These are phyloP conservation scores for Anastrepha obliqua DNA, from an alignment of 1,140 invertebrate genomes.

Conservation along the genomic window DNA sequence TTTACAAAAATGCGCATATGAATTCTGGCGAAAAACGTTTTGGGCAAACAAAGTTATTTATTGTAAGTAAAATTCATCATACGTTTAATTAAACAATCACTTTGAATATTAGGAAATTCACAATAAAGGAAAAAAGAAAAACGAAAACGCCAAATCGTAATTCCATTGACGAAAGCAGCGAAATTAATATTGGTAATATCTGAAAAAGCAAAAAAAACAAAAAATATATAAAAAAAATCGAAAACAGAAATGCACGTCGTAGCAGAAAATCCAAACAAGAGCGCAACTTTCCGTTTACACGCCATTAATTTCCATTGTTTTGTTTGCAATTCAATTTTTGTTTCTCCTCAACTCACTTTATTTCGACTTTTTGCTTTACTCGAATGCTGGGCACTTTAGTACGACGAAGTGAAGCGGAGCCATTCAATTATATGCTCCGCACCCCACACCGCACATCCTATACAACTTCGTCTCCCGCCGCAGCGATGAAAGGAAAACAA, in stretches of 20 bases:
- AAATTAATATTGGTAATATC: not conserved
- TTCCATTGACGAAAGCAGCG: not conserved
- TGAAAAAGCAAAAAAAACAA: not conserved
- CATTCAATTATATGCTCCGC: slow-evolving; percentile 17
- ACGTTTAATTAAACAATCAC: too few relatives aligned
- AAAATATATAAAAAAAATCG: not conserved
- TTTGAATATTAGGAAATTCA: too few relatives aligned
- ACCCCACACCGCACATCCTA: not conserved
- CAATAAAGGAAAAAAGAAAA: too few relatives aligned
- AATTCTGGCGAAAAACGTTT: too few relatives aligned
- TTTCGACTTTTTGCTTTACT: not conserved
- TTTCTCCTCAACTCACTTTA: not conserved
- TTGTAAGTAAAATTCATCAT: too few relatives aligned
- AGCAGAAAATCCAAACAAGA: not conserved
- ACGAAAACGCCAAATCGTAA: not conserved
- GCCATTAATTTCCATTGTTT: slow-evolving; percentile 36
- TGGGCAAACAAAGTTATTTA: too few relatives aligned
- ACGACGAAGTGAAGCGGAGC: not conserved
- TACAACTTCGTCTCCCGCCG: not conserved
- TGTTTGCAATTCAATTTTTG: not conserved
- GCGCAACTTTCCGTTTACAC: not conserved
- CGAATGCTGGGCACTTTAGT: not conserved
- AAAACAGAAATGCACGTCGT: too few relatives aligned
- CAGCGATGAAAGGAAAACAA: slow-evolving; percentile 2
- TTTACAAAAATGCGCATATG: too few relatives aligned